A percentile compares a stretch with the other conserved stretches of the same genome.
Conservation (phyloP, 2,888 invertebrate genomes). For the Harpagoxenus sublaevis region DNA sequence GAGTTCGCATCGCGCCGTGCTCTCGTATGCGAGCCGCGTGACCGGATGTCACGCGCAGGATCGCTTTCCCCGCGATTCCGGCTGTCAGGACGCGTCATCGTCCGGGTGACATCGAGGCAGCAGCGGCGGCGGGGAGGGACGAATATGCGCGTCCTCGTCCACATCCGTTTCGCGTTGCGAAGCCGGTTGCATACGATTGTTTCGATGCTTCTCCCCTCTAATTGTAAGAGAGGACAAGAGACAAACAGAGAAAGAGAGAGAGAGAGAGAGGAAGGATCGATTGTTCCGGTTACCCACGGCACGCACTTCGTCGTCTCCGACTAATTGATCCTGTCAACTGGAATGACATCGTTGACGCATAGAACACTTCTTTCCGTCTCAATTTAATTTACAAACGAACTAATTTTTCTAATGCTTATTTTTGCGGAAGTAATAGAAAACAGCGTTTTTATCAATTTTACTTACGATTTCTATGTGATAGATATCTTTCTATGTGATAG, state of each 20-base stretch:
- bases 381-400: conserved; percentile 7
- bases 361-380: not conserved
- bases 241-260: not conserved
- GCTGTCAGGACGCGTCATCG: conserved; percentile 71
- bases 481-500: too few species aligned
- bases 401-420: not conserved
- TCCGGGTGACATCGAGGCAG: conserved; percentile 67
- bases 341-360: conserved; percentile 7
- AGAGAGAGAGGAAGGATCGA: not conserved
- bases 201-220: conserved; percentile 32
- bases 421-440: not conserved
- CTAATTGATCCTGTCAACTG: conserved; percentile 57
- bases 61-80: conserved; percentile 71
- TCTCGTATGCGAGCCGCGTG: conserved; percentile 66
- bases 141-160: conserved; percentile 58
- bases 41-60: conserved; percentile 75
- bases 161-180: conserved; percentile 44
- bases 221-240: conserved; percentile 6
- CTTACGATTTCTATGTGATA: not conserved
- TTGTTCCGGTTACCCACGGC: conserved; percentile 60
- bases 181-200: conserved; percentile 15
- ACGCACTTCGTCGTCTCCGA: conserved; percentile 64
- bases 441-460: not conserved
- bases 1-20: conserved; percentile 55
- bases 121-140: conserved; percentile 45